phyloP scores from a whole-genome alignment of 1,140 invertebrate species.

The Bombus sibiricus region DNA sequence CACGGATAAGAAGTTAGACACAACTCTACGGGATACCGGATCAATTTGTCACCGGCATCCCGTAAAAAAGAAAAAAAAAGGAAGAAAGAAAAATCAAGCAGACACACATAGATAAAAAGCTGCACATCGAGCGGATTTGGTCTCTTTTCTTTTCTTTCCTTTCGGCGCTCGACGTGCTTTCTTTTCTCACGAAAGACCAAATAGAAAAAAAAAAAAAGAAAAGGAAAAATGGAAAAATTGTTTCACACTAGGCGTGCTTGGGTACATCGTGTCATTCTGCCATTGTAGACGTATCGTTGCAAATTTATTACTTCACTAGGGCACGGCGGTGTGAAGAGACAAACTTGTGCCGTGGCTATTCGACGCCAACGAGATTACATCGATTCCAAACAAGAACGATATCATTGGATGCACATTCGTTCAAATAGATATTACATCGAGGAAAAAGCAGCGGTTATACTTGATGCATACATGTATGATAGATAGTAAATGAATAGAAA shows the following conservation, averaged over 20 bases:
- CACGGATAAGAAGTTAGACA: slow-evolving; percentile 26
- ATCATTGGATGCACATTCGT: slow-evolving; percentile 49
- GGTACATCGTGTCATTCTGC: slow-evolving; percentile 44
- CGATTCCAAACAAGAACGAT: slow-evolving; percentile 36
- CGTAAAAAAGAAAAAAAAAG: slow-evolving; percentile 21
- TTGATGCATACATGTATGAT: slow-evolving; percentile 17
- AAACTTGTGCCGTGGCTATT: slow-evolving; percentile 14
- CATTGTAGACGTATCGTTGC: slow-evolving; percentile 12
- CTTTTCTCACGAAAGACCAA: slow-evolving; percentile 9
- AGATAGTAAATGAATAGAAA: neutral
- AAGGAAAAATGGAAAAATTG: neutral
- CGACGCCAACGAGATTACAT: slow-evolving; percentile 29
- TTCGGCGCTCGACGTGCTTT: slow-evolving; percentile 38
- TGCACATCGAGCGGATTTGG: slow-evolving; percentile 38
- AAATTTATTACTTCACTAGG: slow-evolving; percentile 8
- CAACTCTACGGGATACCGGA: slow-evolving; percentile 2
- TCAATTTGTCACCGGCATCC: slow-evolving; percentile 25
- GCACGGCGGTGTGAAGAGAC: neutral
- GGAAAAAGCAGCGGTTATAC: slow-evolving; percentile 11
- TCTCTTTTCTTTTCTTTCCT: neutral
- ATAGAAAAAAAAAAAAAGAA: no score
- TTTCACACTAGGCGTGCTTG: slow-evolving; percentile 51
- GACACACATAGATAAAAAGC: slow-evolving; percentile 35
- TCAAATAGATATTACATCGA: neutral
- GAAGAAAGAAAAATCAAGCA: slow-evolving; percentile 28